Percentiles rank a stretch among this genome's conserved stretches.
Conservation (phyloP, 1,140 invertebrate species). For the Drosophila orosa region DNA sequence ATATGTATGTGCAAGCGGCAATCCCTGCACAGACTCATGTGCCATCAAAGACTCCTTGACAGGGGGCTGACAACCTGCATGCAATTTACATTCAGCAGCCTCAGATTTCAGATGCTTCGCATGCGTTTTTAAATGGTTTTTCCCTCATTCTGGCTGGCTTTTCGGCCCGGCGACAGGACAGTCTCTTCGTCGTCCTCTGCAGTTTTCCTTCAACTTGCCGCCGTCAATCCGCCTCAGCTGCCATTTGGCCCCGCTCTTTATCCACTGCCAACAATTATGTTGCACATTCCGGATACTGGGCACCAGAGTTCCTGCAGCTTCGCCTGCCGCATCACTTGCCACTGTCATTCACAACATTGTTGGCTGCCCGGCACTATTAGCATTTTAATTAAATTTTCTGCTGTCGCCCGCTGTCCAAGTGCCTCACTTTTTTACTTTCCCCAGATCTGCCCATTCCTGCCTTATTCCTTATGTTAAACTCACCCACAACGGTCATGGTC, state of each 20-base stretch:
- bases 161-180: slow-evolving; percentile 19
- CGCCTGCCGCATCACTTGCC: slow-evolving; percentile 34
- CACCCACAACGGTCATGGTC: slow-evolving; percentile 91
- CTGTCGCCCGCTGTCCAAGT: slow-evolving; percentile 47
- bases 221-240: slow-evolving; percentile 12
- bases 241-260: slow-evolving; percentile 26
- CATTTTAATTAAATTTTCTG: slow-evolving; percentile 81
- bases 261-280: slow-evolving; percentile 60
- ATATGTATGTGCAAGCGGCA: neutral
- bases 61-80: slow-evolving; percentile 54
- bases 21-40: neutral
- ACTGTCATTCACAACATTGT: slow-evolving; percentile 73
- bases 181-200: slow-evolving; percentile 6
- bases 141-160: slow-evolving; percentile 1
- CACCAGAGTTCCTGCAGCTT: slow-evolving; percentile 29
- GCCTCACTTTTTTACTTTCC: slow-evolving; percentile 1
- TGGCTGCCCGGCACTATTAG: slow-evolving; percentile 67
- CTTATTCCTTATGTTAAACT: slow-evolving; percentile 74
- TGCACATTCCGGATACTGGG: slow-evolving; percentile 49
- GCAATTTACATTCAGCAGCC: slow-evolving; percentile 44
- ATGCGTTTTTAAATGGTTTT: slow-evolving; percentile 39
- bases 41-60: slow-evolving; percentile 39
- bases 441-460: neutral
- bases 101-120: slow-evolving; percentile 34
- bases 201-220: slow-evolving; percentile 47